Evolutionary conservation across 2,888 invertebrate genomes (phyloP).

Genomic region (Ischnus inquisitorius): DNA sequence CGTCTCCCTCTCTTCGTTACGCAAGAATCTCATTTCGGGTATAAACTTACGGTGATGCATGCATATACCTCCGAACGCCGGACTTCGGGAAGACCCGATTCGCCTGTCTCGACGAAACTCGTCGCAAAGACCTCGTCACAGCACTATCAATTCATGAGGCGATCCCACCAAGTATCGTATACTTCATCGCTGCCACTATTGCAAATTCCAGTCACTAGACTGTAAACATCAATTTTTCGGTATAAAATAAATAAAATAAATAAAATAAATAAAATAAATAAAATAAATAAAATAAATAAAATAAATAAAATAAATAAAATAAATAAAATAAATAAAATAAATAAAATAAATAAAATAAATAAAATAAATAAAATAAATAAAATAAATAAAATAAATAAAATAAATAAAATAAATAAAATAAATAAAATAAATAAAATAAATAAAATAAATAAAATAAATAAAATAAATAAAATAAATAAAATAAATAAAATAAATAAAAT

Average conservation of each 20-base stretch:
- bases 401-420: too few species aligned
- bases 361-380: too few species aligned
- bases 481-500: too few species aligned
- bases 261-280: too few species aligned
- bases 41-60: conserved; percentile 34
- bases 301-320: too few species aligned
- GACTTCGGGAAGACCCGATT: not conserved
- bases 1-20: conserved; percentile 25
- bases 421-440: too few species aligned
- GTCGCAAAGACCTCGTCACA: conserved; percentile 1
- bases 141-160: conserved; percentile 58
- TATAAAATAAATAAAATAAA: not conserved
- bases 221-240: not conserved
- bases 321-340: too few species aligned
- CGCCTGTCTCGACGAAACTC: not conserved
- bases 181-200: not conserved
- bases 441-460: too few species aligned
- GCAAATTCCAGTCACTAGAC: not conserved
- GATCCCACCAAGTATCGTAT: conserved; percentile 17
- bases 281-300: too few species aligned
- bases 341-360: too few species aligned
- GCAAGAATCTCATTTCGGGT: conserved; percentile 52
- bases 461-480: too few species aligned
- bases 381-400: too few species aligned
- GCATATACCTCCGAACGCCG: conserved; percentile 3